Percentiles rank a stretch among this genome's conserved stretches.
These are phyloP conservation scores for Diarsia mendica DNA, from an alignment of 2,888 invertebrate genomes.

Conservation along the genomic window DNA sequence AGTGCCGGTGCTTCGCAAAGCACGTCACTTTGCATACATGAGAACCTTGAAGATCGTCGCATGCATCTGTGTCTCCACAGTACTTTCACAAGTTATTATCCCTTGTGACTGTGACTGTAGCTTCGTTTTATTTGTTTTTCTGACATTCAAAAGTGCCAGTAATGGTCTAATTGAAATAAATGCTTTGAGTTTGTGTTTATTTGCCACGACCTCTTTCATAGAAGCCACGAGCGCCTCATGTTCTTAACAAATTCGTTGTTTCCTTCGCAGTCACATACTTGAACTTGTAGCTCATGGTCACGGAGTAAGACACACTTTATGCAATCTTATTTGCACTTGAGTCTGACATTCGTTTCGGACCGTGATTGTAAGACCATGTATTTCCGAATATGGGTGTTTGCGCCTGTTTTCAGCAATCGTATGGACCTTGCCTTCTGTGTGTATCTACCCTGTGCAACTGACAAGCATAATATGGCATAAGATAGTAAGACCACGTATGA, in stretches of 20 bases:
- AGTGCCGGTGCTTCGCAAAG: too few relatives aligned
- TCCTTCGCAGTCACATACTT: neutral
- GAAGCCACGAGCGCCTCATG: too few relatives aligned
- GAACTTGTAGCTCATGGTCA: neutral
- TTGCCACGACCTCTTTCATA: too few relatives aligned
- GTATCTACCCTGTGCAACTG: neutral
- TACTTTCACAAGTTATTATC: too few relatives aligned
- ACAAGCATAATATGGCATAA: slow-evolving; percentile 1
- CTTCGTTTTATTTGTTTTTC: too few relatives aligned
- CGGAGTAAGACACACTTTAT: neutral
- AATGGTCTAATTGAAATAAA: too few relatives aligned
- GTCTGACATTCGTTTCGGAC: neutral
- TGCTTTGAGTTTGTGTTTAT: too few relatives aligned
- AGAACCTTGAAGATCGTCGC: too few relatives aligned
- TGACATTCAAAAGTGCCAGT: too few relatives aligned
- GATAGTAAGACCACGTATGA: slow-evolving; percentile 27
- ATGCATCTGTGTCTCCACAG: too few relatives aligned
- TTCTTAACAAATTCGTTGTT: neutral
- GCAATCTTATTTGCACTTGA: neutral
- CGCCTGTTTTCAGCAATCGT: neutral
- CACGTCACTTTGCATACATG: too few relatives aligned
- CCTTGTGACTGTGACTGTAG: too few relatives aligned
- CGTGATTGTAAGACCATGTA: neutral
- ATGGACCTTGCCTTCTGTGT: neutral
- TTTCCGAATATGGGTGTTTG: neutral